Base-by-base conservation (phyloP, 2,113 vertebrate genomes). In the Octodon degus region DNA sequence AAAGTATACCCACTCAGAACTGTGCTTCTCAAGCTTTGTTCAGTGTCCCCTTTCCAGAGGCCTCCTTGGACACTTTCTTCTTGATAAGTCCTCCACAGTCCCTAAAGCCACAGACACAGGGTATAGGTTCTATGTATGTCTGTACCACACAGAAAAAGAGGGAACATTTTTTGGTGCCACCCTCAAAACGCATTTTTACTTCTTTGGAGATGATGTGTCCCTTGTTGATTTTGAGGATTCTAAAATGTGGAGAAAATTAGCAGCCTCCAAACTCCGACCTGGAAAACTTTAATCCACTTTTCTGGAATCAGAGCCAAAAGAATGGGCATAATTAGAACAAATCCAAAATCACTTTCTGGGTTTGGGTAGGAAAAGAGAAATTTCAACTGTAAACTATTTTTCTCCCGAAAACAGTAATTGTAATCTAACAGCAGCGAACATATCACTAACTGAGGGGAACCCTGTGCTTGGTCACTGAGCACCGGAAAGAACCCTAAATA, bases 211-310 rank as follows among this genome's bases (percentile, higher is more conserved):
- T 7, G 47, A 3, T 79, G 40, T 63, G 55, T 72, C 22, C 27
- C 4, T 22, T 68, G 25, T 17, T 76, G 30, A 30, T 63, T 90
- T 70, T 90, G 58, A 95, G 14, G 30, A 55, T 70, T 70, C 80
- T 87, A 12, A 80, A 93, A 37, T 87, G 19, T 34, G 90, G 27
- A 93, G 65, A 88, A 96, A 90, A 62, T 37, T 2, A 82, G 12
- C 7, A 60, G 27, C 37, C 30, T 25, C 40, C 19, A 79, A 53
- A 86, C 67, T 55, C 34, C 12, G 34, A 86, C 47, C 50, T 68
- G 47, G 40, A 68, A 90, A 20, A 95, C 7, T 25, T 63, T 86
- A 32, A 47, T 85, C 43, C 70, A 50, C 34, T 96, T 91, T 92
- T 70, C 58, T 86, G 81, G 17, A 70, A 89, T 58, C 11, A 70